Base-by-base conservation (phyloP, 2,888 invertebrate genomes). In the Sisyra terminalis region DNA sequence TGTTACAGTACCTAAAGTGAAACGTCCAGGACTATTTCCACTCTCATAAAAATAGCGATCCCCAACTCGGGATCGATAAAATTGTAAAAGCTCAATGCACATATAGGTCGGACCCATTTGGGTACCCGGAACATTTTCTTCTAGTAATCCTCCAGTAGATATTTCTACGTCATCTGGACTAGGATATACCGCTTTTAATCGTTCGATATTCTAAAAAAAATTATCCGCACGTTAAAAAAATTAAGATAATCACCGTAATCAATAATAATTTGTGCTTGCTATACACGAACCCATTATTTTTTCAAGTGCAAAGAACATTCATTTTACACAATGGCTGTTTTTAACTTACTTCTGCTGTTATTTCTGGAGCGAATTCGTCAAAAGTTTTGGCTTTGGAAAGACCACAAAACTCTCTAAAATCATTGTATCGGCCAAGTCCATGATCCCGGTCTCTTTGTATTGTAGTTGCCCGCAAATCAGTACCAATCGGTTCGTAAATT, bases 361-460 rank as follows among this genome's bases (percentile, higher is more conserved):
- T 79, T 38, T 73, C 70, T 55, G 82, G 83, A 0, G 63, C 55
- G 60, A 81, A 79, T 45, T 81, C 84, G 24, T 73, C 59, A 69
- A 86, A 88, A 1, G 60, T 61, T 14, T 62, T 61, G 0, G 84
- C 87, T 37, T 74, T 73, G 0, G 70, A 68, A 7, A 87, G 60
- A 1, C 83, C 82, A 53, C 87, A 86, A 48, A 78, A 79, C 6
- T 75, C 74, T 43, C 94, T 70, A 53, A 78, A 79, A 44, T 78
- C 73, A 45, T 80, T 77, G 60, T 89, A 90, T 0, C 75, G 73
- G 3, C 80, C 83, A 24, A 90, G 64, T 9, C 84, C 89, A 54
- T 89, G 89, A 59, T 90, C 90, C 39, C 90, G 72, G 49, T 84
- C 83, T 47, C 89, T 72, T 57, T 90, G 89, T 47, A 90, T 78